Base-by-base conservation (phyloP, 2,888 invertebrate species). In the Erebia ligea region DNA sequence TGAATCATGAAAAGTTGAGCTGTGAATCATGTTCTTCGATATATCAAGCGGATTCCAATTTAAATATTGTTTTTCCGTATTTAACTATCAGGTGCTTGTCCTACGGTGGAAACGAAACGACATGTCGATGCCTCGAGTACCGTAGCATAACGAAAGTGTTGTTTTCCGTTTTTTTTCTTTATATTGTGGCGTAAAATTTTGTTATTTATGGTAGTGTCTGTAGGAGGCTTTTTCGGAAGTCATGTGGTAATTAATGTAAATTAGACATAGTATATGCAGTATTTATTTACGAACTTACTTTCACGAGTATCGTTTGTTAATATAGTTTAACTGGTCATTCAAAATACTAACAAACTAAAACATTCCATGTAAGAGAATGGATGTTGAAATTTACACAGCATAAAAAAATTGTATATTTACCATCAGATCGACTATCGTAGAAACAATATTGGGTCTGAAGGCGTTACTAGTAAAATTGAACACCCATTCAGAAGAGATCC, bases 141-240 rank as follows among this genome's bases (percentile, higher is more conserved):
- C 89, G 85, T 84, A 81, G 86, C 86, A 84, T 82, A 76, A 83
- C 82, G 80, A 83, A 78, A 52, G 76, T 75, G 67, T 77, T 78
- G 6, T 34, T 34, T 34, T 5, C 34, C 34, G 6, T 58, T 64
- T 34, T 68, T 62, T 63, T 84, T 78, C 76, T 81, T 81, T 81
- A 69, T 84, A 83, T 75, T 77, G 80, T 84, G 84, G 80, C 83
- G 70, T 70, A 76, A 77, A 77, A 77, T 81, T 70, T 66, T 70
- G 69, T 78, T 84, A 84, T 82, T 84, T 83, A 83, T 86, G 81
- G 84, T 89, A 90, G 89, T 85, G 80, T 86, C 81, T 80, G 82
- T 90, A 88, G 87, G 80, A 86, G 86, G 82, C 81, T 89, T 84
- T 89, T 87, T 84, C 86, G 86, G 80, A 80, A 79, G 85, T 86